Evolutionary conservation across 2,888 invertebrate species (phyloP), one percentile per base, ranked within the genome.

Genomic region (Agonum fuliginosum): DNA sequence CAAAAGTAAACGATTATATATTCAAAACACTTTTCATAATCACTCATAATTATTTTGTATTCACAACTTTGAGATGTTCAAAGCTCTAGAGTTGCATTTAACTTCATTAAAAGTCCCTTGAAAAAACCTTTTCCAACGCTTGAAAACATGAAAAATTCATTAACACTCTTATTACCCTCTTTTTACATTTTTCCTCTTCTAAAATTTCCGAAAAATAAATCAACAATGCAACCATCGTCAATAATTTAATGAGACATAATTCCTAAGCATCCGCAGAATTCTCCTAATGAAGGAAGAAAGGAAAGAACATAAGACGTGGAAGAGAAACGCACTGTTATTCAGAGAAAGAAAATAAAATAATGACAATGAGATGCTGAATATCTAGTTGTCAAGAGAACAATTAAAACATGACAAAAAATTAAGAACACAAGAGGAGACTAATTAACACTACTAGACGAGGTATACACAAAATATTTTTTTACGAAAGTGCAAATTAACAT

Each of bases 381-480:
- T 37, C 37, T 34, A 5, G 34, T 34, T 20, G 48, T 48, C 17
- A 17, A 48, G 20, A 48, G 48, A 19, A 48, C 48, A 48, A 48
- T 48, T 48, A 48, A 48, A 48, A 20, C 48, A 8, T 17, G 20
- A 20, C 48, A 19, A 19, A 20, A 48, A 48, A 48, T 37, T 10
- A 37, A 37, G 37, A 37, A n/a, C 1, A 37, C 37, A 48, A 48
- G 6, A 48, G 20, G n/a, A n/a, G n/a, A n/a, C n/a, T n/a, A n/a
- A n/a, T n/a, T n/a, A n/a, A n/a, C n/a, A n/a, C n/a, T n/a, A n/a
- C n/a, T n/a, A n/a, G n/a, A n/a, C n/a, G n/a, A n/a, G n/a, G n/a
- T n/a, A n/a, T n/a, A n/a, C n/a, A n/a, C n/a, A n/a, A n/a, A n/a
- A n/a, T n/a, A n/a, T n/a, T n/a, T n/a, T n/a, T n/a, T n/a, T n/a